Evolutionary conservation across 1,140 invertebrate genomes (phyloP), one percentile per base, ranked within the genome.

Genomic region (Parapsyche elsis): DNA sequence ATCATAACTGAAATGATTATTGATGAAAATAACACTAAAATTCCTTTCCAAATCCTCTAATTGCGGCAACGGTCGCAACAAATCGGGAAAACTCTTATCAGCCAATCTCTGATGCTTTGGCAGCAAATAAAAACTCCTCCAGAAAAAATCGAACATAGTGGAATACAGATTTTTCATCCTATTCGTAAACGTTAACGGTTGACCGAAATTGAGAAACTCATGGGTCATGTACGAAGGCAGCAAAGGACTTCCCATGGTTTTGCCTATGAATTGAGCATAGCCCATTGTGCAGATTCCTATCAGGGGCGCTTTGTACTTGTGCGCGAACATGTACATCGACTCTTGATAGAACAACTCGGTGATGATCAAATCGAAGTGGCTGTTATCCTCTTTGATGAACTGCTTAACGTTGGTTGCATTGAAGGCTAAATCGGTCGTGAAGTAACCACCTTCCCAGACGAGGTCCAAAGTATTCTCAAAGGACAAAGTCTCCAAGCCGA

Each of bases 361-460:
- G 26, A 90, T 84, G 23, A 89, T 77, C 0, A 88, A 71, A 85
- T 90, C 89, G 64, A 86, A 90, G 0, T 86, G 81, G 4, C 85
- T 84, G 0, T 85, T 78, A 9, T 85, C 82, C 45, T 85, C 85
- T n/a, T 84, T 83, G 16, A 88, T 87, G 0, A 88, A 83, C 7
- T 83, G 76, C 85, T 87, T 85, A 2, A 89, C 84, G 70, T 85
- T 84, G 2, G 86, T 84, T 45, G 87, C 84, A 0, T 81, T 82
- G 2, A 90, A 83, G 0, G 86, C 86, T 71, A 85, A 83, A 44
- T 87, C 87, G 0, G 53, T 80, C 24, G 79, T 78, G 46, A 78
- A 80, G 14, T 64, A 19, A 19, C 49, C 59, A 9, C 53, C 81
- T 23, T 59, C 10, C 79, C 79, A 83, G 19, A 80, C 46, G 10